A percentile compares a stretch with the other conserved stretches of the same genome.
phyloP scores from a whole-genome alignment of 2,797 vertebrate species.

The Coregonus suidteri region DNA sequence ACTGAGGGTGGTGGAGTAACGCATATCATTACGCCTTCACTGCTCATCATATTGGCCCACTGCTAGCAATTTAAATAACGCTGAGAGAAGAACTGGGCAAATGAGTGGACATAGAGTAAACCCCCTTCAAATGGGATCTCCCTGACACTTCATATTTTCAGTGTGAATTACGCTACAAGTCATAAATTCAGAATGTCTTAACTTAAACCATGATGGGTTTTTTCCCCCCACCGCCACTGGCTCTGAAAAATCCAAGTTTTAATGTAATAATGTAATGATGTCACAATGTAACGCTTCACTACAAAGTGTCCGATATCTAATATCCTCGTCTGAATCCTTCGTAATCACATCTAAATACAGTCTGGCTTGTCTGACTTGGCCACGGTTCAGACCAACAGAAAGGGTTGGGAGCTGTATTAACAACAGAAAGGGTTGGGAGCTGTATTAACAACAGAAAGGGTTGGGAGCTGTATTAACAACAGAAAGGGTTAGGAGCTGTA shows the following conservation, averaged over 20 bases:
- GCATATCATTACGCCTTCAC: constrained; percentile 3
- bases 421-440: too few relatives aligned
- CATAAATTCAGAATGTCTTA: background rate
- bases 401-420: too few relatives aligned
- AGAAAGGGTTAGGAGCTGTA: too few relatives aligned
- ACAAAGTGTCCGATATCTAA: background rate
- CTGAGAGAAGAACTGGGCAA: background rate
- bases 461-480: too few relatives aligned
- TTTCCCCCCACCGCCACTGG: background rate
- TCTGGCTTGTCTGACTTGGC: constrained; percentile 27
- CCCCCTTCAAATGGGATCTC: background rate
- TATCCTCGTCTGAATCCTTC: background rate
- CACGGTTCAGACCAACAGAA: constrained; percentile 2
- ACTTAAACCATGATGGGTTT: background rate
- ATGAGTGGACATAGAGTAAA: background rate
- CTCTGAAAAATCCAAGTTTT: background rate
- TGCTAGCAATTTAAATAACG: constrained; percentile 21
- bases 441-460: too few relatives aligned
- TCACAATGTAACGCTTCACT: background rate
- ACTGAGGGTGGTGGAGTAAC: constrained; percentile 5
- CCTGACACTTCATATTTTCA: background rate
- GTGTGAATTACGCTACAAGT: background rate
- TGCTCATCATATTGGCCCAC: constrained; percentile 22
- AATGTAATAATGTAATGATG: background rate
- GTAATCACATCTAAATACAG: constrained; percentile 20